Evolutionary conservation across 2,113 vertebrate genomes (phyloP).

Genomic region (Acanthochromis polyacanthus): DNA sequence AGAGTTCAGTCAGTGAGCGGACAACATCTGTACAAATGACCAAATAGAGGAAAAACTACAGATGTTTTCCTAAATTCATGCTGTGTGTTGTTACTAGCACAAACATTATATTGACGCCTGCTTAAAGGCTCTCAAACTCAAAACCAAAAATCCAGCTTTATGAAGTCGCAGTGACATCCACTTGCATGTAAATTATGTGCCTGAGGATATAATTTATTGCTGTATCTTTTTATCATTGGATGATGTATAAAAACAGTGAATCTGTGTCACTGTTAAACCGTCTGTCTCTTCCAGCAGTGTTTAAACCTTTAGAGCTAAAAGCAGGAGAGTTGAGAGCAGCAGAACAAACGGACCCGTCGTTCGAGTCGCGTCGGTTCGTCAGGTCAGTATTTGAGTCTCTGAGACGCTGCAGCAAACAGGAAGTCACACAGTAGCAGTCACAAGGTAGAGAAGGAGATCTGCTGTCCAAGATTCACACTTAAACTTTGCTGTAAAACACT

Average conservation of each 20-base stretch:
- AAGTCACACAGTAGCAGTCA: background rate
- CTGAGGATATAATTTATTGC: too few species aligned
- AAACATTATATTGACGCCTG: too few species aligned
- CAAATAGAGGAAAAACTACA: too few species aligned
- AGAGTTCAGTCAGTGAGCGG: background rate
- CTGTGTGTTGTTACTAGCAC: too few species aligned
- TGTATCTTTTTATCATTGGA: too few species aligned
- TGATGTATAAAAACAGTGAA: background rate
- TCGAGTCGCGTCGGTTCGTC: background rate
- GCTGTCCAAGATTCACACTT: background rate
- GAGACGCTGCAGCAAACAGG: background rate
- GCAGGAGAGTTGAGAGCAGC: background rate
- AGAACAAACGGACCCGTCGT: background rate
- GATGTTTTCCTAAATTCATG: too few species aligned
- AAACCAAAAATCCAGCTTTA: too few species aligned
- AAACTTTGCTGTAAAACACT: background rate
- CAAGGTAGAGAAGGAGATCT: background rate
- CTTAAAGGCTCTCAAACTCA: too few species aligned
- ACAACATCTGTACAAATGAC: too few species aligned
- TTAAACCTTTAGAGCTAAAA: background rate
- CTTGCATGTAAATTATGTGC: background rate
- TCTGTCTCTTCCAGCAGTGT: background rate
- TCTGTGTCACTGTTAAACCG: background rate
- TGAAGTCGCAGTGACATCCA: too few species aligned
- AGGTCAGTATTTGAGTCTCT: slow-evolving; percentile 2